Conservation (phyloP, 2,113 vertebrate species). For the Aepyceros melampus region DNA sequence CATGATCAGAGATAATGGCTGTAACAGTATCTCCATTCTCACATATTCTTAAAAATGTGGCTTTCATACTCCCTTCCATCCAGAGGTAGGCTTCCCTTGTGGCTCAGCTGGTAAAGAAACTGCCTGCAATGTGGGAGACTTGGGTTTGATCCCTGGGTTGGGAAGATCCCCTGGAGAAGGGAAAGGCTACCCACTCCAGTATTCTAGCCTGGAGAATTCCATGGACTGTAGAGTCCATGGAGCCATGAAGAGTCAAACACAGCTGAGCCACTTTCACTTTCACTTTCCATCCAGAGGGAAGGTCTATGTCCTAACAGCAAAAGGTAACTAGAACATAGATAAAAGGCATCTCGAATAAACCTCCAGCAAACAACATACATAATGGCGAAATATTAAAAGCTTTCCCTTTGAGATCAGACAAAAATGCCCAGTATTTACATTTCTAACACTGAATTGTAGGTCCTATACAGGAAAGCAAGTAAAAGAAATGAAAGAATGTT, state of each 20-base stretch:
- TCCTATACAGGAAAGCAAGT: neutral
- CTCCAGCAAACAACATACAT: neutral
- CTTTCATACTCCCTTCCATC: neutral
- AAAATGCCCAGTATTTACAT: neutral
- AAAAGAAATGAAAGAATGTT: neutral
- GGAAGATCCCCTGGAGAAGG: neutral
- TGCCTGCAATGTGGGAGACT: neutral
- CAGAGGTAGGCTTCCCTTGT: neutral
- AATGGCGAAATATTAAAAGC: neutral
- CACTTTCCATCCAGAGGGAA: neutral
- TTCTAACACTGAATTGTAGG: neutral
- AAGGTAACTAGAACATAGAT: neutral
- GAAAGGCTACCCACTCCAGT: neutral
- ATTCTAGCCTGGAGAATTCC: neutral
- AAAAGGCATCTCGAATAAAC: neutral
- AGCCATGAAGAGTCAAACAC: rapidly evolving
- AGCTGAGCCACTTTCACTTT: neutral
- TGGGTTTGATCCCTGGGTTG: neutral
- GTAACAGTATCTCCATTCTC: neutral
- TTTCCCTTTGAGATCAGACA: neutral
- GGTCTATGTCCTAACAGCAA: neutral
- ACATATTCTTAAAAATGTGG: neutral
- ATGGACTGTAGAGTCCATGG: neutral
- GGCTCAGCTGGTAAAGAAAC: neutral
- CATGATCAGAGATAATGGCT: neutral